Percentiles rank a stretch among this genome's conserved stretches.
These are phyloP conservation scores for Trematomus bernacchii DNA, from an alignment of 2,797 vertebrate species.

Conservation along the genomic window DNA sequence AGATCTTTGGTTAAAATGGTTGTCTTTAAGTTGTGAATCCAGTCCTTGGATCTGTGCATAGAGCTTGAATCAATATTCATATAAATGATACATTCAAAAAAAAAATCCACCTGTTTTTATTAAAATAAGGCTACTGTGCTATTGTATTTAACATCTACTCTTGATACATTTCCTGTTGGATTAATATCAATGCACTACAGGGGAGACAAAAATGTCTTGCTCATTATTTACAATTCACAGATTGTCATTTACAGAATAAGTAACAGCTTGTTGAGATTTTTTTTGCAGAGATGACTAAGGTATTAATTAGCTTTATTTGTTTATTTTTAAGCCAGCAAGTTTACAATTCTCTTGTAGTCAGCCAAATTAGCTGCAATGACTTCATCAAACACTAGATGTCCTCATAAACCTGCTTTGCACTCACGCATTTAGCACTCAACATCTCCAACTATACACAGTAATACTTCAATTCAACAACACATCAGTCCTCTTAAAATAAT, in stretches of 20 bases:
- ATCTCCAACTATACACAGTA: slow-evolving; percentile 6
- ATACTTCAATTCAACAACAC: background rate
- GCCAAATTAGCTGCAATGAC: slow-evolving; percentile 46
- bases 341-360: background rate
- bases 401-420: slow-evolving; percentile 21
- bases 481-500: slow-evolving; percentile 4
- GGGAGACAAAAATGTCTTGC: background rate
- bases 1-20: background rate
- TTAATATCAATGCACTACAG: background rate
- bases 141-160: background rate
- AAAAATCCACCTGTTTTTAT: slow-evolving; percentile 17
- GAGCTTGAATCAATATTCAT: background rate
- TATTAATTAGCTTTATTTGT: background rate
- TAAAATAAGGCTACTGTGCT: background rate
- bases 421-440: background rate
- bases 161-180: background rate
- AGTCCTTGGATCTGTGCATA: background rate
- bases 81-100: background rate
- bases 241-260: no score
- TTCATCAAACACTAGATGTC: slow-evolving; percentile 70
- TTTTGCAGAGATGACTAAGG: background rate
- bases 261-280: background rate
- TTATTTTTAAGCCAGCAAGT: background rate
- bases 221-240: background rate
- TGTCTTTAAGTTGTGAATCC: background rate